Base-by-base conservation (phyloP, 2,113 vertebrate genomes). In the Capreolus pygargus region DNA sequence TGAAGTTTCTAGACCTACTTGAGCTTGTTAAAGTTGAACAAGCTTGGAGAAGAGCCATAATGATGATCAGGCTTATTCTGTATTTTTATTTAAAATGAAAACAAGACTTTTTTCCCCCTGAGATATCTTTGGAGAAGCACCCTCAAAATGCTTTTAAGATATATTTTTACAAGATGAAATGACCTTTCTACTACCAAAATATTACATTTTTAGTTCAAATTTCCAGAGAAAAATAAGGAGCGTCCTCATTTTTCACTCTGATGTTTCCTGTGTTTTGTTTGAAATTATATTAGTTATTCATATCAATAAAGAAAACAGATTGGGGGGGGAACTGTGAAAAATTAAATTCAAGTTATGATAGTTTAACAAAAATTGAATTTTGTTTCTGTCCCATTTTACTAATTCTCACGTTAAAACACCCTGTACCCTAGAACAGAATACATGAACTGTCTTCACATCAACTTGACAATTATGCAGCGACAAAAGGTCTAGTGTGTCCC, bases 381-480 rank as follows among this genome's bases (percentile, higher is more conserved):
- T 61, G 7, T 83, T 87, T 74, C 82, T 96, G 93, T 47, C 11
- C 60, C 25, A 52, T 11, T 47, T 81, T 74, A n/a, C 23, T 81
- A 21, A 17, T 92, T 95, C 60, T 97, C 39, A 87, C 92, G n/a
- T 14, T 83, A 33, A 94, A 47, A 97, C 30, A 91, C 50, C 54
- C 13, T 91, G 30, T n/a, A 8, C 83, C 78, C 83, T 50, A 57
- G 27, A 95, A 81, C 25, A 58, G 82, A 92, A 88, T 6, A 17
- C 10, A 33, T 19, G 30, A 60, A 47, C 39, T 16, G 8, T 67
- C 25, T 86, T 94, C 94, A 95, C 88, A 92, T 50, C 58, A 84
- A 87, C 36, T 23, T 91, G 90, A 93, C 86, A 96, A 87, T 93
- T 92, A 89, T 90, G 97, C 96, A 83, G 39, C 74, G 88, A 6